phyloP scores from a whole-genome alignment of 2,888 invertebrate genomes.

The Oscheius sp. region DNA sequence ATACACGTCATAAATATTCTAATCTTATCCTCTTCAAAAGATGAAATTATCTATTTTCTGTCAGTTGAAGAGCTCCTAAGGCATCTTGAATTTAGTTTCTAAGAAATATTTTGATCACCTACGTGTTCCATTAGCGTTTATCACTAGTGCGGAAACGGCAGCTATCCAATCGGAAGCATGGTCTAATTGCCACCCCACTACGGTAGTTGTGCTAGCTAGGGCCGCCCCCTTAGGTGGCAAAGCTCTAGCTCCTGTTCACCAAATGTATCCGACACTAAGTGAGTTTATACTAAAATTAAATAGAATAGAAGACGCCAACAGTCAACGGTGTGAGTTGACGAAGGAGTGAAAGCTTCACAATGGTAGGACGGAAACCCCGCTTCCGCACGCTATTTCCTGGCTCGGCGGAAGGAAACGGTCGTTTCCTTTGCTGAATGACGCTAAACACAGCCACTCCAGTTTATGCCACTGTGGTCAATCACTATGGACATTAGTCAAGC shows the following conservation, averaged over 20 bases:
- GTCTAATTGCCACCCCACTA: conserved; percentile 38
- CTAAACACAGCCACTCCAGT: conserved; percentile 28
- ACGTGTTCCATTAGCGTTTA: conserved; percentile 36
- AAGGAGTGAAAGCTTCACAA: conserved; percentile 29
- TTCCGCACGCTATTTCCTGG: conserved; percentile 63
- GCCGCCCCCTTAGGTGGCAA: conserved; percentile 36
- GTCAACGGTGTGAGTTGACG: conserved; percentile 6
- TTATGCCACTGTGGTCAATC: conserved; percentile 13
- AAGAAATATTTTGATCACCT: conserved; percentile 29
- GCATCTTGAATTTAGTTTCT: not conserved
- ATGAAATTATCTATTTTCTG: no score
- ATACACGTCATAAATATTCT: not conserved
- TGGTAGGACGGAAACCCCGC: conserved; percentile 57
- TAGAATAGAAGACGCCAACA: conserved; percentile 33
- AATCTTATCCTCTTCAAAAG: not conserved
- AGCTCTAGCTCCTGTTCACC: conserved; percentile 29
- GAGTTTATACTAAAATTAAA: conserved; percentile 25
- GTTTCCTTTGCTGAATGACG: conserved; percentile 33
- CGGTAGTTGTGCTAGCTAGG: conserved; percentile 28
- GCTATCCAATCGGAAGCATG: conserved; percentile 40
- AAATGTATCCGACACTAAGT: conserved; percentile 42
- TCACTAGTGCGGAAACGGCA: conserved; percentile 35
- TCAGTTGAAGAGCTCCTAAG: no score
- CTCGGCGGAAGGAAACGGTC: conserved; percentile 46
- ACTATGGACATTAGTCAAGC: not conserved